Percentiles rank a stretch among this genome's conserved stretches.
These are phyloP conservation scores for Rhyacophila evoluta DNA, from an alignment of 2,888 invertebrate species.

Conservation along the genomic window DNA sequence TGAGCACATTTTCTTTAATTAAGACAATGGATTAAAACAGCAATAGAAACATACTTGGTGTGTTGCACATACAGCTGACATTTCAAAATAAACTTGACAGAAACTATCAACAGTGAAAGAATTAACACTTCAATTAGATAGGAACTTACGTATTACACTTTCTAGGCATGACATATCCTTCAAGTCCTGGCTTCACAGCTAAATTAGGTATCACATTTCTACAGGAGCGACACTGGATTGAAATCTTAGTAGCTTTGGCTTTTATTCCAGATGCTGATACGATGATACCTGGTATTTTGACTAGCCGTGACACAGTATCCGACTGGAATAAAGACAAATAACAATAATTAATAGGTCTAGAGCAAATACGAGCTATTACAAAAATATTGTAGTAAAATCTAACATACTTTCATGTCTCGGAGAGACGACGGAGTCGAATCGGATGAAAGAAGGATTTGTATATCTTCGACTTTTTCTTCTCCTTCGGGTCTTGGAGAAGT, in stretches of 20 bases:
- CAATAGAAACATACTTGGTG: no score
- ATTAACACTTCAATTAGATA: no score
- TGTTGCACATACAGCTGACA: no score
- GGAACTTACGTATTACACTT: slow-evolving; percentile 89
- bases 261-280: slow-evolving; percentile 94
- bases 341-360: not conserved
- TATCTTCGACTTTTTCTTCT: slow-evolving; percentile 90
- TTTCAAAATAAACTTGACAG: no score
- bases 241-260: slow-evolving; percentile 94
- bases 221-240: slow-evolving; percentile 96
- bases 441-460: slow-evolving; percentile 91
- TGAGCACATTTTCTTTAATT: no score
- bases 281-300: slow-evolving; percentile 96
- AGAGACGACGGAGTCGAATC: slow-evolving; percentile 85
- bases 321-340: slow-evolving; percentile 73
- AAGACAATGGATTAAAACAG: no score
- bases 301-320: slow-evolving; percentile 90
- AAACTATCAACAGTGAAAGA: no score
- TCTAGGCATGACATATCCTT: slow-evolving; percentile 95
- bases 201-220: slow-evolving; percentile 90
- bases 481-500: slow-evolving; percentile 92
- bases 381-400: not conserved
- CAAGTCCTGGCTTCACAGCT: slow-evolving; percentile 92
- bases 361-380: not conserved
- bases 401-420: slow-evolving; percentile 84